Percentiles rank a stretch among this genome's conserved stretches.
These are phyloP conservation scores for Lacanobia wlatinum DNA, from an alignment of 2,888 invertebrate species.

Conservation along the genomic window DNA sequence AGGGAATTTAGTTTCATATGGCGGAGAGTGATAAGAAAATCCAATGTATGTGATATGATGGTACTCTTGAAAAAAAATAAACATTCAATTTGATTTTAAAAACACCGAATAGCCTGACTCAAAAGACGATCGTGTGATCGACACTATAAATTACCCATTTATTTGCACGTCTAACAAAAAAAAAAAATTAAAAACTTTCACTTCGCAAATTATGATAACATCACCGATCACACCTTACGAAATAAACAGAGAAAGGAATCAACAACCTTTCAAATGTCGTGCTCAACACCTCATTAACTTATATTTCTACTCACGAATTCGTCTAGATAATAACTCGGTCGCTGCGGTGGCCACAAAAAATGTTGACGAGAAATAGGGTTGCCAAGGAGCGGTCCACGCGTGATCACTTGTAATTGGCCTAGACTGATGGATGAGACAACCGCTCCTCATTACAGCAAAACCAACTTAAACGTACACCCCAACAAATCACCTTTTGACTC, in stretches of 20 bases:
- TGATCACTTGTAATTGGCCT: conserved; percentile 87
- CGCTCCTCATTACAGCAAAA: conserved; percentile 76
- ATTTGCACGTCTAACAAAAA: background rate
- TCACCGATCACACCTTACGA: conserved; percentile 34
- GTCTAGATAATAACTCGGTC: conserved; percentile 65
- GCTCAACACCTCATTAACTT: conserved; percentile 63
- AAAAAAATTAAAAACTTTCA: conserved; percentile 24
- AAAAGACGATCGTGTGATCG: background rate
- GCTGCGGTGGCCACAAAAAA: conserved; percentile 65
- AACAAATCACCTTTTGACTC: conserved; percentile 38
- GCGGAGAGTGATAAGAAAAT: too few relatives aligned
- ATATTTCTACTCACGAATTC: conserved; percentile 65
- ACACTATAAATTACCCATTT: background rate
- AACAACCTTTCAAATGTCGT: conserved; percentile 50
- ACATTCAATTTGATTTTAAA: too few relatives aligned
- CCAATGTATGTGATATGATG: too few relatives aligned
- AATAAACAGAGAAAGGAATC: conserved; percentile 37
- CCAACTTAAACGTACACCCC: conserved; percentile 65
- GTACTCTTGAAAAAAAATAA: too few relatives aligned
- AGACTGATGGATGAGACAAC: conserved; percentile 79
- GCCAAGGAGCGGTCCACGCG: conserved; percentile 79
- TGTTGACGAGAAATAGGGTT: conserved; percentile 79
- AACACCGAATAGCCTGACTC: background rate
- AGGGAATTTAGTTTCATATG: too few relatives aligned
- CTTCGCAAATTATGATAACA: conserved; percentile 20